A percentile compares a stretch with the other conserved stretches of the same genome.
phyloP scores from a whole-genome alignment of 2,797 vertebrate genomes.

The Anas flavirostris region DNA sequence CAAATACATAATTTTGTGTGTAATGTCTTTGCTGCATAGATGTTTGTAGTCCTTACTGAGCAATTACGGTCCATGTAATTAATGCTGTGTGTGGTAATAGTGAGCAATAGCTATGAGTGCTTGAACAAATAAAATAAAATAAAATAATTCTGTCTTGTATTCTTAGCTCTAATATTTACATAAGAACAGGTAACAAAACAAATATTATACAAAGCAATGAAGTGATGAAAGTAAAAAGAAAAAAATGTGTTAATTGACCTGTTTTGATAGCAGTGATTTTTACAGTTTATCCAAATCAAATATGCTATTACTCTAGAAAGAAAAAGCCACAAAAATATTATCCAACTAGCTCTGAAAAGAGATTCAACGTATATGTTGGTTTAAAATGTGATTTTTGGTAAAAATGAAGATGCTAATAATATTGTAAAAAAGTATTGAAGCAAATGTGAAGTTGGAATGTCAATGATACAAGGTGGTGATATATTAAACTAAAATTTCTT shows the following conservation, averaged over 20 bases:
- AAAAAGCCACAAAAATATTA: not conserved
- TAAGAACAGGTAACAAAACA: not conserved
- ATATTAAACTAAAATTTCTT: not conserved
- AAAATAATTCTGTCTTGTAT: not conserved
- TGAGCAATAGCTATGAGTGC: not conserved
- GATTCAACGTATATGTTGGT: not conserved
- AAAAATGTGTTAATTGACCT: not conserved
- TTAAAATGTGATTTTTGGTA: not conserved
- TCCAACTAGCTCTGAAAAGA: not conserved
- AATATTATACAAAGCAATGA: not conserved
- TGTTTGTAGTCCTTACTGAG: not conserved
- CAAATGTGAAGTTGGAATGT: not conserved
- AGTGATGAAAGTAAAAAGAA: not conserved
- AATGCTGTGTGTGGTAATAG: not conserved
- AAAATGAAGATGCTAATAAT: not conserved
- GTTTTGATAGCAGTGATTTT: not conserved
- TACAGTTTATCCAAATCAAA: not conserved
- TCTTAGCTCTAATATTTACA: not conserved
- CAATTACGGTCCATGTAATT: not conserved
- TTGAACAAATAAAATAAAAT: not conserved
- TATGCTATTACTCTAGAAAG: not conserved
- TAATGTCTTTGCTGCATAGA: not conserved
- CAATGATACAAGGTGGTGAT: not conserved
- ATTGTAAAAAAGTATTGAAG: not conserved
- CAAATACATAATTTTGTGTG: not conserved